A percentile compares a stretch with the other conserved stretches of the same genome.
phyloP scores from a whole-genome alignment of 2,888 invertebrate species.

The Antitype chi region DNA sequence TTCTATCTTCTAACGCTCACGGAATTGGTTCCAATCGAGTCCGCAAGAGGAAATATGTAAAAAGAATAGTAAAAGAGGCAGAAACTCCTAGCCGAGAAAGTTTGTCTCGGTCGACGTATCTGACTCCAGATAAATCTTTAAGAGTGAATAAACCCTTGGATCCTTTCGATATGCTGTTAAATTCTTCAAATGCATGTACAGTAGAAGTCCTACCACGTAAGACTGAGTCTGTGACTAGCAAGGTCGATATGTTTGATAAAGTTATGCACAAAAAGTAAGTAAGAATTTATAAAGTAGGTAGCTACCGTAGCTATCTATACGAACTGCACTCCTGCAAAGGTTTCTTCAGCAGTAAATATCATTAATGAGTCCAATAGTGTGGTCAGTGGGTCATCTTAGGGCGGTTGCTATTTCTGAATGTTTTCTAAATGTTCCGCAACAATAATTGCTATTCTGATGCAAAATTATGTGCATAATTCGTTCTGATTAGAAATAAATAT shows the following conservation, averaged over 20 bases:
- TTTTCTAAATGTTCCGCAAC: not conserved
- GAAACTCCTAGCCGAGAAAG: conserved; percentile 70
- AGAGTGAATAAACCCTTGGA: conserved; percentile 83
- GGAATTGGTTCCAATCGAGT: conserved; percentile 77
- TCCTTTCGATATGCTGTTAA: conserved; percentile 84
- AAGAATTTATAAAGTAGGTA: not conserved
- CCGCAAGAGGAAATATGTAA: conserved; percentile 86
- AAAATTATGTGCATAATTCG: not conserved
- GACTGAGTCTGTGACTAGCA: conserved; percentile 49
- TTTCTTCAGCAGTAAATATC: not conserved
- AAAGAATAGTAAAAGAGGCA: conserved; percentile 80
- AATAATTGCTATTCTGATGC: not conserved
- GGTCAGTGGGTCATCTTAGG: too few relatives aligned
- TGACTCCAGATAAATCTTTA: conserved; percentile 87
- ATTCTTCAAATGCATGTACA: conserved; percentile 72
- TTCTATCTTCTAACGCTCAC: conserved; percentile 74
- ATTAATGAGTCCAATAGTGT: not conserved
- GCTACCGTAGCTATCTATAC: not conserved
- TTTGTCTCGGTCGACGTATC: conserved; percentile 73
- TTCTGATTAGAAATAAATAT: not conserved
- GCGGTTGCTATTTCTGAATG: not conserved
- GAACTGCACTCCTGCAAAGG: not conserved
- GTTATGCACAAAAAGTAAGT: conserved; percentile 71
- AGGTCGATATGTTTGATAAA: conserved; percentile 63
- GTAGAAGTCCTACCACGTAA: conserved; percentile 49